Conservation (phyloP, 2,888 invertebrate species). For the Eilema sororculum region DNA sequence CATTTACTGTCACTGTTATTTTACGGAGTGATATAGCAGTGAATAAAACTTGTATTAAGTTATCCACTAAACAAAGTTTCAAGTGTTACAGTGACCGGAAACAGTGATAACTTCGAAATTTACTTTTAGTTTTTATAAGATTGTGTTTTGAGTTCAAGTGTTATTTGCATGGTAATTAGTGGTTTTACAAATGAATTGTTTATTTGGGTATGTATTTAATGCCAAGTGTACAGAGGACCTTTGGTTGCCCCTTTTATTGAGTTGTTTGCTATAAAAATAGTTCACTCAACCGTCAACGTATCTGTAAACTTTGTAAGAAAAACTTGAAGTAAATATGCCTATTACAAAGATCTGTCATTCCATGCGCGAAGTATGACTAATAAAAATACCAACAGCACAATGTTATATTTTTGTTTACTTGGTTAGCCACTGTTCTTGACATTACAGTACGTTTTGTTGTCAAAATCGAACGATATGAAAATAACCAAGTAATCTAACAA, state of each 20-base stretch:
- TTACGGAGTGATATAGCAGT: constrained; percentile 34
- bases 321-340: constrained; percentile 23
- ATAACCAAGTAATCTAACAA: background rate
- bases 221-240: constrained; percentile 57
- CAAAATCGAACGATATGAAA: constrained; percentile 1
- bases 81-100: constrained; percentile 25
- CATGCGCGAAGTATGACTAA: background rate
- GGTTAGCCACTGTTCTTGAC: background rate
- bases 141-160: constrained; percentile 58
- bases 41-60: constrained; percentile 16
- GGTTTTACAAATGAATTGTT: constrained; percentile 59
- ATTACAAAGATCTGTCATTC: constrained; percentile 23
- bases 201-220: constrained; percentile 70
- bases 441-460: background rate
- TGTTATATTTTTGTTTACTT: background rate
- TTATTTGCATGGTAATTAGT: constrained; percentile 71
- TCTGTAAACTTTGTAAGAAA: constrained; percentile 16
- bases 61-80: background rate
- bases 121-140: constrained; percentile 38
- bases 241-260: constrained; percentile 10
- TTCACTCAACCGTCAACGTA: constrained; percentile 11
- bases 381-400: background rate
- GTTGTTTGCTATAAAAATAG: background rate
- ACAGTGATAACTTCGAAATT: constrained; percentile 32
- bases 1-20: constrained; percentile 36